A percentile compares a stretch with the other conserved stretches of the same genome.
These are phyloP conservation scores for Coremacera marginata DNA, from an alignment of 2,888 invertebrate species.

Conservation along the genomic window DNA sequence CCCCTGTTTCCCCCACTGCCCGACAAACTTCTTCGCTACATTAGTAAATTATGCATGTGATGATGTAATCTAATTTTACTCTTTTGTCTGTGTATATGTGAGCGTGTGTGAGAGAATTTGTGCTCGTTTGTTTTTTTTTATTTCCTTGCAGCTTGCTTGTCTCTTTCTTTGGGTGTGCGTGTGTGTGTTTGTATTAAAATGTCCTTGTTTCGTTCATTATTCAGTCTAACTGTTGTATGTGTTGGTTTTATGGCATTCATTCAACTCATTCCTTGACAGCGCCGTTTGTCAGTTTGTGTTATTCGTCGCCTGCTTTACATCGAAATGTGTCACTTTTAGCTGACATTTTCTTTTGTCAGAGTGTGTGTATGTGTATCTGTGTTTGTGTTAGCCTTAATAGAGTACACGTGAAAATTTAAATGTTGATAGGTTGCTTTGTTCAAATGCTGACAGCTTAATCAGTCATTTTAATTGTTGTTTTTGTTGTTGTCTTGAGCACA, in stretches of 20 bases:
- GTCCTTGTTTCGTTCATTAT: background rate
- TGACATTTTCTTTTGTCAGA: background rate
- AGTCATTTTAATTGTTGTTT: background rate
- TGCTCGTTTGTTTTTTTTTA: background rate
- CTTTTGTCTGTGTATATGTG: background rate
- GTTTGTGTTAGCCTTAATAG: background rate
- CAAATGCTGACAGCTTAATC: background rate
- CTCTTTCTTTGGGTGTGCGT: background rate
- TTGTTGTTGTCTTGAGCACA: background rate
- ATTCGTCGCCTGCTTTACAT: background rate
- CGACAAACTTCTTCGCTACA: background rate
- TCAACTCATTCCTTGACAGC: background rate
- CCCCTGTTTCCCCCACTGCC: background rate
- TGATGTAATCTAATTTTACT: slow-evolving; percentile 31
- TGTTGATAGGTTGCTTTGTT: background rate
- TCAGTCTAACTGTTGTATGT: background rate
- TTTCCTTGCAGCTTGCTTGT: background rate
- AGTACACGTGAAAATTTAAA: background rate
- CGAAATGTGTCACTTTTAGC: background rate
- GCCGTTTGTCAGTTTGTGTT: background rate
- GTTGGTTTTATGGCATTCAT: background rate
- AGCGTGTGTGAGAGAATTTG: background rate
- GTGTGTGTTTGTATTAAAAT: background rate
- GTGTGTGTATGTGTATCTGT: background rate
- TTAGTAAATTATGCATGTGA: slow-evolving; percentile 31